Base-by-base conservation (phyloP, 2,888 invertebrate genomes). In the Mythimna pallens region DNA sequence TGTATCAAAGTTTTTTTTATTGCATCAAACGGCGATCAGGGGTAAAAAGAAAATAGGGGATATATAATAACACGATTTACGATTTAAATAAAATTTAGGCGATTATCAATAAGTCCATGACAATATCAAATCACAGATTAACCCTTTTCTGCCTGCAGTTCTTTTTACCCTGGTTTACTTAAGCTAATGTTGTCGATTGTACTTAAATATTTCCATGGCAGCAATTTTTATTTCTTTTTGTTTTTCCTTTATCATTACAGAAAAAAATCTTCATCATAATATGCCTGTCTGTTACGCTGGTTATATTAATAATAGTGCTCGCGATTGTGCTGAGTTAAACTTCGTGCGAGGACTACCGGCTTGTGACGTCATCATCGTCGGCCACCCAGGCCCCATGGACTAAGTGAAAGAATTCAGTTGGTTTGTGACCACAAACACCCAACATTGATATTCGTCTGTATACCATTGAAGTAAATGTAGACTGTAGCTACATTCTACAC, bases 201-300 rank as follows among this genome's bases (percentile, higher is more conserved):
- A 57, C 80, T 80, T 66, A 2, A 36, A 62, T 59, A 62, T 77
- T 79, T 76, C 76, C 62, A 86, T 78, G 78, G 81, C 87, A 87
- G 84, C 75, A 65, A 89, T 93, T 95, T 95, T 95, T 94, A 94
- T 95, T 96, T 92, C 87, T 94, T 94, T 94, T 95, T 92, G 89
- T 94, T 96, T 96, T 91, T 94, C 95, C 92, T 96, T 96, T 97
- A 93, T 97, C 95, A 96, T 98, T 97, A 93, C 98, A 98, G 98
- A 98, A 98, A 98, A 97, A 98, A 97, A 98, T 98, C 97, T 97
- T 98, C 97, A 98, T 98, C 97, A 97, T 98, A 96, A 97, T 98
- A 97, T 98, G 98, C 97, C 97, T 98, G 96, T 96, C 97, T 94
- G 96, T 98, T 95, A 97, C 97, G 95, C 96, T 97, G 97, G 96